A percentile compares a stretch with the other conserved stretches of the same genome.
Evolutionary conservation across 2,113 vertebrate species (phyloP).

Genomic region (Callorhinus ursinus): DNA sequence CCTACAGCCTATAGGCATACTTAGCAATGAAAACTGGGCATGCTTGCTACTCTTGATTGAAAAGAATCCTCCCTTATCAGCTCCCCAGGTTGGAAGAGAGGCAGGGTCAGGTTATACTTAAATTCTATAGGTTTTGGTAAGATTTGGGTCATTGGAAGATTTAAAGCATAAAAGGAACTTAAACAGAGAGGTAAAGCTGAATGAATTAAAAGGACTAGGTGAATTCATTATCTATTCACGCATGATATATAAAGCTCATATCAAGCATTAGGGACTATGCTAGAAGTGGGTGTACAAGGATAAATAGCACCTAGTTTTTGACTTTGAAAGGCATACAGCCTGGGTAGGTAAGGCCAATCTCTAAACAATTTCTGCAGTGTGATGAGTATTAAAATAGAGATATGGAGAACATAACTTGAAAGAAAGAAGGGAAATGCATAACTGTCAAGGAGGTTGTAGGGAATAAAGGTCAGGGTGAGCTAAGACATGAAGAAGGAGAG

Average conservation of each 20-base stretch:
- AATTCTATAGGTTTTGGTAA: neutral
- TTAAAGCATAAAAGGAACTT: neutral
- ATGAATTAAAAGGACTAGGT: neutral
- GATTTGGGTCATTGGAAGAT: neutral
- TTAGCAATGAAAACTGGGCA: neutral
- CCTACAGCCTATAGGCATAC: neutral
- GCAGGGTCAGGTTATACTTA: neutral
- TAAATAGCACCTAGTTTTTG: neutral
- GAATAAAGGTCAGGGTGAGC: neutral
- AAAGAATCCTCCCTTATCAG: neutral
- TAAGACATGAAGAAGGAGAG: neutral
- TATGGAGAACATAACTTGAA: neutral
- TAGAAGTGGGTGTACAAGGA: neutral
- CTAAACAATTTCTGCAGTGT: neutral
- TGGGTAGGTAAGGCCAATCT: neutral
- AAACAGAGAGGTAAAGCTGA: neutral
- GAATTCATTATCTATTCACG: neutral
- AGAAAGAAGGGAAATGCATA: neutral
- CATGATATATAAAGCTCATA: neutral
- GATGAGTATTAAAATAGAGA: neutral
- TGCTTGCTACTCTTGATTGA: neutral
- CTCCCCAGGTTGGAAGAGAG: neutral
- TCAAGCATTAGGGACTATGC: neutral
- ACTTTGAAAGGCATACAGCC: neutral
- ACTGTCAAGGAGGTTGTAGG: neutral